Conservation (phyloP, 2,113 vertebrate species). For the Scartelaos histophorus region DNA sequence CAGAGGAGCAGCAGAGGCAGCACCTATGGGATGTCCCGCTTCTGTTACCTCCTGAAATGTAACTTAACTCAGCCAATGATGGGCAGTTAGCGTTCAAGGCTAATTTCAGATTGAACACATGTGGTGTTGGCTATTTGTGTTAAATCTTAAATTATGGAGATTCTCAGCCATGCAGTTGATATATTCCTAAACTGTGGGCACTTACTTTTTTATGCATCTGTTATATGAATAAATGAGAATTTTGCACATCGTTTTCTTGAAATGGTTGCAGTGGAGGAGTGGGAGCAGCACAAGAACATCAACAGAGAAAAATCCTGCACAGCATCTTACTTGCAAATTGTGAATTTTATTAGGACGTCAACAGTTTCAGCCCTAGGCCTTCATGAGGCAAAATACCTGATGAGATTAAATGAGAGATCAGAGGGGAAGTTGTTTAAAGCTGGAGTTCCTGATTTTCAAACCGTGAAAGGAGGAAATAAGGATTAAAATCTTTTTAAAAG, state of each 20-base stretch:
- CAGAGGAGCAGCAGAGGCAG: conserved; percentile 27
- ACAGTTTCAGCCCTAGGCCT: no score
- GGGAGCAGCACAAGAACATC: no score
- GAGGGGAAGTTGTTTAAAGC: not conserved
- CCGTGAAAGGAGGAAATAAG: no score
- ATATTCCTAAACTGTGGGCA: not conserved
- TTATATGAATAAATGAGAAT: not conserved
- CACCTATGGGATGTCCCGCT: conserved; percentile 47
- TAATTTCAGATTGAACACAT: not conserved
- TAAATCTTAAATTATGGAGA: not conserved
- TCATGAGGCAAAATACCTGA: no score
- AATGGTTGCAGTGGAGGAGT: no score
- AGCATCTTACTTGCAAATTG: no score
- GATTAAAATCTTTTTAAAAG: no score
- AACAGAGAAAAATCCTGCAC: no score
- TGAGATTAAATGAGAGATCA: not conserved
- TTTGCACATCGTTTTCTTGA: no score
- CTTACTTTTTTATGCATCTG: not conserved
- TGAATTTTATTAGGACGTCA: no score
- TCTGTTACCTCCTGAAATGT: conserved; percentile 31
- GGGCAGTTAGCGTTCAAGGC: conserved; percentile 1
- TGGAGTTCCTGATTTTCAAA: no score
- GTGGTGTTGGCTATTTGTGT: not conserved
- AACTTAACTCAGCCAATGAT: conserved; percentile 18
- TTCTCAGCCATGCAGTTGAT: not conserved